Base-by-base conservation (phyloP, 2,113 vertebrate genomes). In the Phoxinus phoxinus region DNA sequence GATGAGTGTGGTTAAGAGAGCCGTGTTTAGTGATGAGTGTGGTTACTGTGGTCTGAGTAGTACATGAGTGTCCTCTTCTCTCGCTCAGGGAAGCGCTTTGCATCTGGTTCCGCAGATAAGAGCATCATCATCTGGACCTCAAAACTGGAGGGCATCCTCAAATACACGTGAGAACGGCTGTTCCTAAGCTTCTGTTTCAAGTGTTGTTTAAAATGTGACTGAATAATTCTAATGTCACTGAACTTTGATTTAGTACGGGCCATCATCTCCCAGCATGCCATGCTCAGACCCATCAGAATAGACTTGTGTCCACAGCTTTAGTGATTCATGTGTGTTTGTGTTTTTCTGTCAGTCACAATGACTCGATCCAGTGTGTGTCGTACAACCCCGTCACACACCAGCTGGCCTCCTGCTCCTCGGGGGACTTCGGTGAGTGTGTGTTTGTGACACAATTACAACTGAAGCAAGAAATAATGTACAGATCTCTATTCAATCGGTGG, bases 101-200 rank as follows among this genome's bases (percentile, higher is more conserved):
- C 98, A 25, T 99, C 98, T 21, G 98, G 98, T 72, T 98, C 97
- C 25, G 97, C 98, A 83, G 98, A 99, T 94, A 99, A 99, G 95
- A 98, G 97, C 83, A 96, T 99, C 87, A 99, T 99, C 80, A 99
- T 99, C 85, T 99, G 98, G 98, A 99, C 98, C 4, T 98, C 98
- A 85, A 98, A 99, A 92, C 89, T 99, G 74, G 98, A 99, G 94
- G 98, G 98, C 89, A 99, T 99, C 93, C 94, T 99, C 88, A 99
- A 98, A 89, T 99, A 99, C 90, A 98, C 97, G 98, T 99, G 91
- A 96, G 98, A 94, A 69, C 15, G 8, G 9, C 10, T 25, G 30
- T 69, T 15, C 6, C 13, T 15, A 67, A 32, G 30, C 30, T 67
- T 6, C 15, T 67, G 3, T 35, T 67, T 67, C 25, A 67, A 15